A percentile compares a stretch with the other conserved stretches of the same genome.
These are phyloP conservation scores for Globodera ellingtonae DNA, from an alignment of 1,140 invertebrate genomes.

Conservation along the genomic window DNA sequence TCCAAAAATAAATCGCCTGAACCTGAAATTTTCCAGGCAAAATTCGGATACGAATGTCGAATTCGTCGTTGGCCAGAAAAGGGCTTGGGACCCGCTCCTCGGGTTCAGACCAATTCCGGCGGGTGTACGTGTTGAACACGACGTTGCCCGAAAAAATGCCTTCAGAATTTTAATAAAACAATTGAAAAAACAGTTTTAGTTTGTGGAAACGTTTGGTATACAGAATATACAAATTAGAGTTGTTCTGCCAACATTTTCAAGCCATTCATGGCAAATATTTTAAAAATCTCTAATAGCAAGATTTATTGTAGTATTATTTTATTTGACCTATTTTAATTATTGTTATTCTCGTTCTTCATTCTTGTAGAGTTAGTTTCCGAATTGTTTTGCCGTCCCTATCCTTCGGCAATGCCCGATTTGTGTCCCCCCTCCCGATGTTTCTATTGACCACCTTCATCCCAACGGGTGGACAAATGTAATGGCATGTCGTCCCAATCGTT, in stretches of 20 bases:
- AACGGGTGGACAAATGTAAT: conserved; percentile 63
- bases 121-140: conserved; percentile 62
- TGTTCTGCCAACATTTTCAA: no score
- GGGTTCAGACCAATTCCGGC: conserved; percentile 61
- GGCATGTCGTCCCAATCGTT: conserved; percentile 60
- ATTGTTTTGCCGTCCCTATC: background rate
- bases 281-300: no score
- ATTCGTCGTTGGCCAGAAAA: conserved; percentile 60
- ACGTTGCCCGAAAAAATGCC: conserved; percentile 58
- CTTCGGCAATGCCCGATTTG: no score
- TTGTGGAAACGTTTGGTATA: no score
- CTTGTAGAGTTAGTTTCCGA: background rate
- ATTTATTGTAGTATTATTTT: no score
- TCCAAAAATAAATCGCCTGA: background rate
- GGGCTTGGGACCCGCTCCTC: conserved; percentile 60
- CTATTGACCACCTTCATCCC: conserved; percentile 55
- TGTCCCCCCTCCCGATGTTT: background rate
- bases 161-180: conserved; percentile 5
- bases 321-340: no score
- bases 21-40: conserved; percentile 61
- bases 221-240: no score
- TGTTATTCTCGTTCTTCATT: no score
- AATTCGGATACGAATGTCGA: conserved; percentile 63
- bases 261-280: no score
- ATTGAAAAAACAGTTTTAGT: conserved; percentile 5